These are phyloP conservation scores for Arctia plantaginis DNA, from an alignment of 2,888 invertebrate genomes.

Conservation along the genomic window DNA sequence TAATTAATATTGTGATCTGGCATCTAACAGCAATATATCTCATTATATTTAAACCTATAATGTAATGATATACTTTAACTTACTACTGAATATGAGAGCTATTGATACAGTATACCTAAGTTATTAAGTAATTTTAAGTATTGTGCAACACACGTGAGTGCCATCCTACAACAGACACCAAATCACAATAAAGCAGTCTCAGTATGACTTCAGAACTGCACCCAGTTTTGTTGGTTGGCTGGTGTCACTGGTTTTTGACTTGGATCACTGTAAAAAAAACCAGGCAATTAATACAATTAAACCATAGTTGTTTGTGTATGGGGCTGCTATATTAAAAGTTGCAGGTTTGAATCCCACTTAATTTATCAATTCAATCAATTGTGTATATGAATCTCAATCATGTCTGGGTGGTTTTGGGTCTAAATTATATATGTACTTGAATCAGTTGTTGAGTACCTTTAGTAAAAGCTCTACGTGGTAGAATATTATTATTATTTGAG, in stretches of 20 bases:
- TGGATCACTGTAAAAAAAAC: constrained; percentile 62
- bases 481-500: too few relatives aligned
- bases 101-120: constrained; percentile 62
- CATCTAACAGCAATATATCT: constrained; percentile 51
- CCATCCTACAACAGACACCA: constrained; percentile 64
- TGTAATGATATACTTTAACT: constrained; percentile 48
- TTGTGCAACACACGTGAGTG: constrained; percentile 72
- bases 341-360: too few relatives aligned
- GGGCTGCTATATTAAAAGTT: too few relatives aligned
- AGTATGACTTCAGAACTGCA: constrained; percentile 74
- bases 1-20: constrained; percentile 66
- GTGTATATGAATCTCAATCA: too few relatives aligned
- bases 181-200: constrained; percentile 64
- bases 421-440: too few relatives aligned
- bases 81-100: constrained; percentile 52
- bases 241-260: constrained; percentile 76
- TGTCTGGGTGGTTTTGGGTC: too few relatives aligned
- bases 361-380: too few relatives aligned
- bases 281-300: not conserved
- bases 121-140: constrained; percentile 80
- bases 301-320: too few relatives aligned
- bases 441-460: too few relatives aligned
- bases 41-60: constrained; percentile 37
- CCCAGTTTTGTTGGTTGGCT: constrained; percentile 82
- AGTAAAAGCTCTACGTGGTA: too few relatives aligned